These are phyloP conservation scores for Dinocampus coccinellae DNA, from an alignment of 2,888 invertebrate species.

Conservation along the genomic window DNA sequence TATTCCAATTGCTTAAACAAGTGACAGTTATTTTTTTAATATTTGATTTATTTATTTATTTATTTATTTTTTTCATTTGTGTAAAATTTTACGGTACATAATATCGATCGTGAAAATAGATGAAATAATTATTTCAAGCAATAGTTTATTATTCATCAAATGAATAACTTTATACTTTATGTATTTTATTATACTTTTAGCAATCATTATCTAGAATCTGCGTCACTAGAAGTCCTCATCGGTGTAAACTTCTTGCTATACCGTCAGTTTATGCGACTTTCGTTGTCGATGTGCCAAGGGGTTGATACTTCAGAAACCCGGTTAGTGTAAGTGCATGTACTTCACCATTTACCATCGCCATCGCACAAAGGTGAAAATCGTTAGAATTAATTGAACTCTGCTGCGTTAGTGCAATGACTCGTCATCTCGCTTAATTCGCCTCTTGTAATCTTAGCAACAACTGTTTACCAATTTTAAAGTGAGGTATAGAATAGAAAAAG, in stretches of 20 bases:
- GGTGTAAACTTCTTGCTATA: constrained; percentile 44
- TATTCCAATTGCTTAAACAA: too few relatives aligned
- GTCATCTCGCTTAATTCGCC: neutral
- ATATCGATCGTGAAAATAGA: too few relatives aligned
- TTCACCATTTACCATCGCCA: constrained; percentile 57
- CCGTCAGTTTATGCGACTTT: constrained; percentile 40
- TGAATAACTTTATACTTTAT: too few relatives aligned
- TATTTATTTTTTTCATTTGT: too few relatives aligned
- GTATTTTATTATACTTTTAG: neutral
- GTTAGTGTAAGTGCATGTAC: constrained; percentile 62
- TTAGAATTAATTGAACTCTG: constrained; percentile 61
- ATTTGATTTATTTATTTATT: too few relatives aligned
- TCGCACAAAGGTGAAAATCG: constrained; percentile 60
- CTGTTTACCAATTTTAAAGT: neutral
- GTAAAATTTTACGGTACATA: too few relatives aligned
- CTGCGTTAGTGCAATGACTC: neutral
- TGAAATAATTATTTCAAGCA: too few relatives aligned
- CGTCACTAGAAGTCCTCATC: constrained; percentile 24
- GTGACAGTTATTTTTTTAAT: too few relatives aligned
- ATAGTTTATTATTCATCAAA: too few relatives aligned
- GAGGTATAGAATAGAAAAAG: too few relatives aligned
- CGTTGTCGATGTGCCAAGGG: constrained; percentile 58
- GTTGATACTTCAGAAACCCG: constrained; percentile 58
- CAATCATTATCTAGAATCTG: neutral
- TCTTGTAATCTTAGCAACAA: neutral